Percentiles rank a stretch among this genome's conserved stretches.
Conservation (phyloP, 92 coral and sea anemone species). For the Epizoanthus rinbou region DNA sequence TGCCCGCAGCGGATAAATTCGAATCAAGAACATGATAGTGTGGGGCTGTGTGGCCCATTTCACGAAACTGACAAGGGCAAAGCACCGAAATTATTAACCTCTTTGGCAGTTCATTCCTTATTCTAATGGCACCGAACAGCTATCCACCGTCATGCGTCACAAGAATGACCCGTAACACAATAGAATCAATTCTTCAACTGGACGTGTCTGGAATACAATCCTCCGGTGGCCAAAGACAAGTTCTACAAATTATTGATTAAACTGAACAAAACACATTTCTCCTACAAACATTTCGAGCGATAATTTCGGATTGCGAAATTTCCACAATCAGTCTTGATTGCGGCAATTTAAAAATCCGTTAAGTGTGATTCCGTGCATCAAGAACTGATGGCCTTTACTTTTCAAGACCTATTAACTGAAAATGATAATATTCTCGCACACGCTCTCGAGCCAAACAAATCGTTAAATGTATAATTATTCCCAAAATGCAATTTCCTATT, state of each 20-base stretch:
- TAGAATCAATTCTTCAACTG: background rate
- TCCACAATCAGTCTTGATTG: background rate
- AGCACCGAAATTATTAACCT: slow-evolving; percentile 19
- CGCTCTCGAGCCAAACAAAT: background rate
- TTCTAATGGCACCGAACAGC: background rate
- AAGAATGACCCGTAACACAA: background rate
- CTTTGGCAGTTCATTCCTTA: slow-evolving; percentile 19
- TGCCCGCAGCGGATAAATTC: background rate
- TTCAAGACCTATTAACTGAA: background rate
- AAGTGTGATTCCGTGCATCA: background rate
- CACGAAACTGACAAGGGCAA: slow-evolving; percentile 30
- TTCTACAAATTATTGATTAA: background rate
- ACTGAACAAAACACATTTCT: background rate
- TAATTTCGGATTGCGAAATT: background rate
- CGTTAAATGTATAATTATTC: background rate
- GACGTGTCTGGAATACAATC: background rate
- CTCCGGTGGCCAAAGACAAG: background rate
- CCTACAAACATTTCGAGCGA: background rate
- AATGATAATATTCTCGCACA: background rate
- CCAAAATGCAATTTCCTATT: slow-evolving; percentile 16
- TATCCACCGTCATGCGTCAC: background rate
- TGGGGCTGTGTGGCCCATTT: background rate
- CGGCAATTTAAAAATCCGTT: no score
- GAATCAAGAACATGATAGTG: background rate
- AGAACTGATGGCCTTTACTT: background rate